phyloP scores from a whole-genome alignment of 1,140 invertebrate species.

The Nasonia vitripennis region DNA sequence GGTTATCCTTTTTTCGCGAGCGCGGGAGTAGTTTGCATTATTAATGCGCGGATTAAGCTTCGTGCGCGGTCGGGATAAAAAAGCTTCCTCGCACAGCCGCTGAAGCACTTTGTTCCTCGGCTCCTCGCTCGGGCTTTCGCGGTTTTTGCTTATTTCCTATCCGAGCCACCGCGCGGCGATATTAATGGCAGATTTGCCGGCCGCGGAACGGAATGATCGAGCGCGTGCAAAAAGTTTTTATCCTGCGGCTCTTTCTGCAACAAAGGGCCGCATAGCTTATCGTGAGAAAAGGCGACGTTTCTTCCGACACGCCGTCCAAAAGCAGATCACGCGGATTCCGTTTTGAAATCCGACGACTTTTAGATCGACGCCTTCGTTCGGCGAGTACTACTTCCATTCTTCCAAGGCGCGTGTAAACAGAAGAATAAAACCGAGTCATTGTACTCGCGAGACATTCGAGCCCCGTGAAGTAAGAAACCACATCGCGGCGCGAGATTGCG shows the following conservation, averaged over 20 bases:
- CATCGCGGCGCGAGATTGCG: background rate
- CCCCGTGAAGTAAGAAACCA: background rate
- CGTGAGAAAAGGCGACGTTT: too few relatives aligned
- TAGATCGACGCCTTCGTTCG: background rate
- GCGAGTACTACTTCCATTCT: background rate
- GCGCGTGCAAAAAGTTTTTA: background rate
- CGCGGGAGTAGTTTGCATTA: conserved; percentile 21
- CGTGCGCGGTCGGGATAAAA: background rate
- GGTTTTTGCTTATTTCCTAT: conserved; percentile 17
- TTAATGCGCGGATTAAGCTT: conserved; percentile 35
- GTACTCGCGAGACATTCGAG: background rate
- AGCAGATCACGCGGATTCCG: background rate
- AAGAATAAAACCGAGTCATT: background rate
- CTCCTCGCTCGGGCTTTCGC: background rate
- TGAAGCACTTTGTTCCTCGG: background rate
- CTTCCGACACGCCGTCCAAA: too few relatives aligned
- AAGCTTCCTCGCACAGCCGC: background rate
- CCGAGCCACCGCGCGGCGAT: background rate
- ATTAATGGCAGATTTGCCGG: conserved; percentile 15
- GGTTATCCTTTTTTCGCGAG: background rate
- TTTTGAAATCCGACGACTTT: background rate
- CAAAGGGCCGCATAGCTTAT: too few relatives aligned
- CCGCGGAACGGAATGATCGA: background rate
- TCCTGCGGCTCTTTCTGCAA: too few relatives aligned
- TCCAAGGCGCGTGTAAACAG: background rate